Percentiles rank a stretch among this genome's conserved stretches.
Conservation (phyloP, 2,113 vertebrate genomes). For the Cavia aperea region DNA sequence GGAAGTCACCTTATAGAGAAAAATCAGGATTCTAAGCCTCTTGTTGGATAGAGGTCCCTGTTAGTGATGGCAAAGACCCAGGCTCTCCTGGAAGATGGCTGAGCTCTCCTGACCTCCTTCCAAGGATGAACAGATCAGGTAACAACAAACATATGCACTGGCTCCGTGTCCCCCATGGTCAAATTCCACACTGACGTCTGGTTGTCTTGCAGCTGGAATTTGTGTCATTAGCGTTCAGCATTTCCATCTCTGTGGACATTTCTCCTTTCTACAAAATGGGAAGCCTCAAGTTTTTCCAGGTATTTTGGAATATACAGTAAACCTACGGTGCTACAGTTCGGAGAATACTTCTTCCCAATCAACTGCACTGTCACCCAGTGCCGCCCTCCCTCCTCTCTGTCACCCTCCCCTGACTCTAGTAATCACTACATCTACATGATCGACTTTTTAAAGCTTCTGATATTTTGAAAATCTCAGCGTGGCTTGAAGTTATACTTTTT, state of each 20-base stretch:
- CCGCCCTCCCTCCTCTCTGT: not conserved
- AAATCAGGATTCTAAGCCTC: slow-evolving; percentile 8
- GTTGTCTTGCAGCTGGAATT: not conserved
- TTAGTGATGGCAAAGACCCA: not conserved
- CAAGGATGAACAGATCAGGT: not conserved
- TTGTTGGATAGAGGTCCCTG: not conserved
- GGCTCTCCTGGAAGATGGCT: not conserved
- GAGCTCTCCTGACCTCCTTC: not conserved
- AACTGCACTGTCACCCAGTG: not conserved
- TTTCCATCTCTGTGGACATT: not conserved
- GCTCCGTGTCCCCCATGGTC: not conserved
- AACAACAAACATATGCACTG: not conserved
- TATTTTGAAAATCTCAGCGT: slow-evolving; percentile 13
- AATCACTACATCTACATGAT: not conserved
- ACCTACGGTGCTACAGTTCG: not conserved
- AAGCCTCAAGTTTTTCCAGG: not conserved
- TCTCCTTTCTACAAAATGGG: not conserved
- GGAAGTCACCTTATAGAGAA: not conserved
- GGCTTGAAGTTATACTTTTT: not conserved
- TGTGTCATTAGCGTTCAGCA: not conserved
- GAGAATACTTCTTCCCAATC: not conserved
- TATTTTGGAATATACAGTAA: not conserved
- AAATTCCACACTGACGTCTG: not conserved
- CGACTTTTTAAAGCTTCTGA: not conserved
- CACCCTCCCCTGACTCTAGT: not conserved